These are phyloP conservation scores for Lydus trimaculatus DNA, from an alignment of 2,888 invertebrate species.

Conservation along the genomic window DNA sequence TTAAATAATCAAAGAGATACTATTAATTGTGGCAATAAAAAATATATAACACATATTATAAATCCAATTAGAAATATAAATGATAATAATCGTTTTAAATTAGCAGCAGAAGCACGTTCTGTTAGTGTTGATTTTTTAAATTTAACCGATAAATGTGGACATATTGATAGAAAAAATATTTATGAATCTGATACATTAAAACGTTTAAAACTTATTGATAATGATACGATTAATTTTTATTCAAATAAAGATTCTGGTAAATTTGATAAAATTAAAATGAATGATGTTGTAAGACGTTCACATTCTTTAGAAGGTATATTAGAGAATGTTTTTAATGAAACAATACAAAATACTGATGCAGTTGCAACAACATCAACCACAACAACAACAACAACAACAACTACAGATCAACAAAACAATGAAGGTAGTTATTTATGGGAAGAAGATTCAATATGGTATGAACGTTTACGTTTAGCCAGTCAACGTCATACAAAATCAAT, in stretches of 20 bases:
- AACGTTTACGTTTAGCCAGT: slow-evolving; percentile 79
- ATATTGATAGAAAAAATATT: slow-evolving; percentile 74
- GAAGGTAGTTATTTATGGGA: slow-evolving; percentile 82
- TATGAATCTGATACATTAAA: slow-evolving; percentile 73
- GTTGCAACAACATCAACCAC: slow-evolving; percentile 13
- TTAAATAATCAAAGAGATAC: slow-evolving; percentile 79
- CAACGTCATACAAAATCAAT: slow-evolving; percentile 83
- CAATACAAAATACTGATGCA: slow-evolving; percentile 29
- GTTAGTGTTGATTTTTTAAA: slow-evolving; percentile 73
- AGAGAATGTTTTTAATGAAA: slow-evolving; percentile 61
- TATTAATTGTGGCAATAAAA: slow-evolving; percentile 65
- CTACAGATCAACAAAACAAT: slow-evolving; percentile 40
- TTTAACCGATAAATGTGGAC: slow-evolving; percentile 70
- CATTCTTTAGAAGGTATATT: slow-evolving; percentile 68
- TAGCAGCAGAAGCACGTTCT: slow-evolving; percentile 68
- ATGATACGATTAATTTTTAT: slow-evolving; percentile 62
- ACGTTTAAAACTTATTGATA: slow-evolving; percentile 64
- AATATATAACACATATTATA: slow-evolving; percentile 76
- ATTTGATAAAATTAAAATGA: slow-evolving; percentile 38
- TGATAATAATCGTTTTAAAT: slow-evolving; percentile 59
- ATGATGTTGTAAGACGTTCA: slow-evolving; percentile 62
- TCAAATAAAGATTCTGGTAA: slow-evolving; percentile 49
- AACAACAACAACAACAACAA: slow-evolving; percentile 9
- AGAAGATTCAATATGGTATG: slow-evolving; percentile 83
- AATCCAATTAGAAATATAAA: slow-evolving; percentile 66